Conservation (phyloP, 2,113 vertebrate genomes). For the Hemicordylus capensis region DNA sequence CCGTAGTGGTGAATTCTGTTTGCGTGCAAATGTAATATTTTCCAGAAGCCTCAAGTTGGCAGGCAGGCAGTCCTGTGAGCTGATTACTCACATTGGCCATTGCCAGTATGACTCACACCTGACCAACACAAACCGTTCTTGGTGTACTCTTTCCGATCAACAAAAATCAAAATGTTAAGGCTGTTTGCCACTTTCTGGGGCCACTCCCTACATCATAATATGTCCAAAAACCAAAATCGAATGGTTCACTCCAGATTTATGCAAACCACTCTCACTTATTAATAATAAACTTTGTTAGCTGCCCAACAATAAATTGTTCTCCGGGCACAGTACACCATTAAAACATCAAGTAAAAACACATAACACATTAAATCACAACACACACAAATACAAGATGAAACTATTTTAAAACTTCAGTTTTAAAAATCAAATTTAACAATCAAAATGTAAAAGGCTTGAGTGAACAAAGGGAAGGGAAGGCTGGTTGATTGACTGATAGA, state of each 20-base stretch:
- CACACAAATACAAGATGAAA: too few species aligned
- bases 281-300: too few species aligned
- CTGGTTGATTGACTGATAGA: neutral
- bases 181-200: neutral
- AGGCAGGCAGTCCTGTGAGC: neutral
- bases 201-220: neutral
- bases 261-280: neutral
- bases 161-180: neutral
- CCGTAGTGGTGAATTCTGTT: neutral
- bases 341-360: too few species aligned
- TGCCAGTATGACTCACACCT: neutral
- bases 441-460: too few species aligned
- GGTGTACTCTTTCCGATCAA: neutral
- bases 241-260: neutral
- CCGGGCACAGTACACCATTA: too few species aligned
- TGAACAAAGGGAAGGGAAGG: too few species aligned
- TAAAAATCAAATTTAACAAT: too few species aligned
- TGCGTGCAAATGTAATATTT: fast-evolving
- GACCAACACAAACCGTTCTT: neutral
- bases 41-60: neutral
- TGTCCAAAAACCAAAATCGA: neutral
- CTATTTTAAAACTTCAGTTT: too few species aligned
- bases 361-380: too few species aligned
- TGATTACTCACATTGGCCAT: neutral
- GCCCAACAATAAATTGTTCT: too few species aligned